A percentile compares a stretch with the other conserved stretches of the same genome.
Conservation (phyloP, 2,113 vertebrate species). For the Phrynosoma platyrhinos region DNA sequence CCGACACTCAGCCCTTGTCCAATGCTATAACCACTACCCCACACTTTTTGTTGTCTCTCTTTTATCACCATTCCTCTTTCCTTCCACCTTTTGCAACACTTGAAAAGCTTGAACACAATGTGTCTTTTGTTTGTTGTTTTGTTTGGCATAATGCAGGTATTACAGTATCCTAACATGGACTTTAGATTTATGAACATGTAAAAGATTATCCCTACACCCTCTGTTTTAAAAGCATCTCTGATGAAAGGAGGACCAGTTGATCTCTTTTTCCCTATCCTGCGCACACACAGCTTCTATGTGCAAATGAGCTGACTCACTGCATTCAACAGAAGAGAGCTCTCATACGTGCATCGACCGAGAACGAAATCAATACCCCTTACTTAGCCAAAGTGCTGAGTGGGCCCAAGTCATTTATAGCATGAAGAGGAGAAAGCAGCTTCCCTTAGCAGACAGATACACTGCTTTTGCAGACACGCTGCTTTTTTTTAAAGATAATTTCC, state of each 20-base stretch:
- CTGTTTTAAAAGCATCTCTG: not conserved
- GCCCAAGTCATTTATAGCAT: not conserved
- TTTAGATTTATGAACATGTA: not conserved
- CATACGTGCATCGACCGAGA: slow-evolving; percentile 20
- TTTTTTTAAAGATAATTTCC: not conserved
- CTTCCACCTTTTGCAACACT: not conserved
- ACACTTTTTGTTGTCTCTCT: no score
- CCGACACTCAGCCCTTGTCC: no score
- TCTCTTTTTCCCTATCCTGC: slow-evolving; percentile 24
- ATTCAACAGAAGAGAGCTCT: slow-evolving; percentile 2
- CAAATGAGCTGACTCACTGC: not conserved
- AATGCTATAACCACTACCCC: no score
- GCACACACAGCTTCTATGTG: not conserved
- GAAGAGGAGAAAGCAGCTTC: slow-evolving; percentile 11
- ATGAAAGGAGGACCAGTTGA: not conserved
- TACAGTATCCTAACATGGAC: no score
- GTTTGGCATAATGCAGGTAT: no score
- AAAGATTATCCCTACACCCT: not conserved
- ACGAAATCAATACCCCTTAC: slow-evolving; percentile 33
- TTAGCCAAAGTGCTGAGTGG: slow-evolving; percentile 24
- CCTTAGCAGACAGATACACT: not conserved
- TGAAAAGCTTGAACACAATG: no score
- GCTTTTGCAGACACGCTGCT: not conserved
- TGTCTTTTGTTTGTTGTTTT: no score
- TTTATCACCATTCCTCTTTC: not conserved